Evolutionary conservation across 2,888 invertebrate species (phyloP).

Genomic region (Nomada goodeniana): DNA sequence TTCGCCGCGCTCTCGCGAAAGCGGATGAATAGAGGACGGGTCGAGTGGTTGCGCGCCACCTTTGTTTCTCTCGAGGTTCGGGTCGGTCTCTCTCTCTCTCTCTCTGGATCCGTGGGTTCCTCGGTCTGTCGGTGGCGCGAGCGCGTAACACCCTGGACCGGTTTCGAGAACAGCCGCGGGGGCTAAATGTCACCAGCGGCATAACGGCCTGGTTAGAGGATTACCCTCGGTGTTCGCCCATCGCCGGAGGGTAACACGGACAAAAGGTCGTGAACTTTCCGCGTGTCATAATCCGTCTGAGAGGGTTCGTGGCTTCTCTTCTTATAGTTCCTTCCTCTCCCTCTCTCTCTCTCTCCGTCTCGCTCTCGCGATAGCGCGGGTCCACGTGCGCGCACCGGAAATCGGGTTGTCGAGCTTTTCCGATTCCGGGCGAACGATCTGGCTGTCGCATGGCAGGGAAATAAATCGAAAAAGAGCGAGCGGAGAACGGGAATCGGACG

Average conservation of each 20-base stretch:
- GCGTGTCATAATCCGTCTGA: slow-evolving; percentile 81
- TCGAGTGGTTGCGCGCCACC: slow-evolving; percentile 27
- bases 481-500: slow-evolving; percentile 1
- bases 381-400: neutral
- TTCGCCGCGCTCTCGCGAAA: slow-evolving; percentile 25
- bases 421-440: no score
- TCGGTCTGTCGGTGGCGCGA: slow-evolving; percentile 1
- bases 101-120: slow-evolving; percentile 27
- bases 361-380: neutral
- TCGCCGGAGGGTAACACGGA: slow-evolving; percentile 73
- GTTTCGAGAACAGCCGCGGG: slow-evolving; percentile 73
- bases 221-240: slow-evolving; percentile 65
- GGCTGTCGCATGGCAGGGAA: no score
- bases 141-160: slow-evolving; percentile 71
- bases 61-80: slow-evolving; percentile 9
- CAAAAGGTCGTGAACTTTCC: slow-evolving; percentile 82
- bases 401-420: neutral
- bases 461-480: slow-evolving; percentile 17
- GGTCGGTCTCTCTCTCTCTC: slow-evolving; percentile 19
- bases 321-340: neutral
- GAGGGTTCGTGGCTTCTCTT: slow-evolving; percentile 69
- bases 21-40: slow-evolving; percentile 20
- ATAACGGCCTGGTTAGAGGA: slow-evolving; percentile 75
- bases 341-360: neutral
- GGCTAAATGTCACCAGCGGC: slow-evolving; percentile 83